Base-by-base conservation (phyloP, 2,113 vertebrate species). In the Smithornis capensis region DNA sequence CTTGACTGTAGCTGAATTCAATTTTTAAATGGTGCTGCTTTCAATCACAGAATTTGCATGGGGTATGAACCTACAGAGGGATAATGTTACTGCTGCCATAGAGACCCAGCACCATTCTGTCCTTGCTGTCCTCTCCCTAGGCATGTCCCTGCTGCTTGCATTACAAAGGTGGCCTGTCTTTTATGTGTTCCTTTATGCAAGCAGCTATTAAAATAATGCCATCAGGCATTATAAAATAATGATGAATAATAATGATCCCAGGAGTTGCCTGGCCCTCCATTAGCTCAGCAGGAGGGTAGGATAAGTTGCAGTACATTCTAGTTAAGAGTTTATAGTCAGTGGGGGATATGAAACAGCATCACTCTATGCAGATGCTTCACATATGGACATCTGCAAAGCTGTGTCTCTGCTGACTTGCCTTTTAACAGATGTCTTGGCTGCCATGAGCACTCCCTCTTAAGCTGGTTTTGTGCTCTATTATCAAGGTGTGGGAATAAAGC, bases 221-320 rank as follows among this genome's bases (percentile, higher is more conserved):
- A 65, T 73, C 56, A 90, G 83, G 64, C 64, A 50, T 63, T 89
- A 81, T 89, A 63, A 93, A 94, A 88, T 86, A 89, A 90, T 83
- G 67, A 83, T 89, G 76, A 92, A 74, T 64, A 86, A 35, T 92
- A 94, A 87, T 38, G n/a, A 84, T 89, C 52, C 59, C 69, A 84
- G 47, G 56, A 89, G 42, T 56, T 74, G 52, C 55, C 35, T 88
- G 29, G 6, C 60, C 45, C 38, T 86, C 79, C 33, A 47, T 83
- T 88, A 81, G 44, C 69, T 92, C 86, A 87, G 73, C 60, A 89
- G 83, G 64, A 94, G 73, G 47, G 38, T 52, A 81, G 60, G 76
- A 67, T 81, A 90, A 92, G 78, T 71, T 63, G 42, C 42, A 74
- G 59, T 24, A 55, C 12, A 16, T 67, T 93, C 71, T 70, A 89